Conservation (phyloP, 2,797 vertebrate species). For the Pteropus rufus region DNA sequence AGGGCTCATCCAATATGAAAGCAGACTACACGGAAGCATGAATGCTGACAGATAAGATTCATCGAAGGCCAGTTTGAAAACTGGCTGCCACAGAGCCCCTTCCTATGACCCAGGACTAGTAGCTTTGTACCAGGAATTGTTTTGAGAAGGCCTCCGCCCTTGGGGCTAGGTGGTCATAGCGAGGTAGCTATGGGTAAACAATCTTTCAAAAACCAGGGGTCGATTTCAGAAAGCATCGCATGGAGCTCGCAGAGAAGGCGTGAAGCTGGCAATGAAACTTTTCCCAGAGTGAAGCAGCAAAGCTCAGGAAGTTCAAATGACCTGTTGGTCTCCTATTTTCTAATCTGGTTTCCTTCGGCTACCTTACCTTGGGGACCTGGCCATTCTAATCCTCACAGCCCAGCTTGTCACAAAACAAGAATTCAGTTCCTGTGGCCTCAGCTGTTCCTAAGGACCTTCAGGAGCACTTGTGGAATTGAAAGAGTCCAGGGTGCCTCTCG, state of each 20-base stretch:
- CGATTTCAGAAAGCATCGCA: background rate
- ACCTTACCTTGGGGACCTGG: background rate
- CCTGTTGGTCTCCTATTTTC: background rate
- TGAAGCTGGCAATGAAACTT: background rate
- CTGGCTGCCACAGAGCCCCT: background rate
- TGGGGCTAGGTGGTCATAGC: background rate
- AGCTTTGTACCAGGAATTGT: background rate
- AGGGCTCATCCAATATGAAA: background rate
- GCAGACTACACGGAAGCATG: accelerated
- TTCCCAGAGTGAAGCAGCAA: background rate
- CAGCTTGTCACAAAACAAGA: background rate
- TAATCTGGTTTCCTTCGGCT: background rate
- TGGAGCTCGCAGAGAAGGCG: background rate
- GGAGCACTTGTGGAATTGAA: background rate
- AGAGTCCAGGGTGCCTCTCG: background rate
- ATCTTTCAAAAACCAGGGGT: background rate
- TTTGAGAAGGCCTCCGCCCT: background rate
- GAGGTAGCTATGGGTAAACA: background rate
- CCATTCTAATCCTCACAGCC: accelerated
- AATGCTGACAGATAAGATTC: background rate
- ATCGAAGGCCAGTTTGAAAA: background rate
- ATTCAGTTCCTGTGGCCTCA: background rate
- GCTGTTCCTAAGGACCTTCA: background rate
- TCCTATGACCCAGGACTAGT: background rate
- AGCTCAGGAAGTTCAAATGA: background rate